Evolutionary conservation across 1,140 invertebrate genomes (phyloP), one percentile per base, ranked within the genome.

Genomic region (Anastrepha obliqua): DNA sequence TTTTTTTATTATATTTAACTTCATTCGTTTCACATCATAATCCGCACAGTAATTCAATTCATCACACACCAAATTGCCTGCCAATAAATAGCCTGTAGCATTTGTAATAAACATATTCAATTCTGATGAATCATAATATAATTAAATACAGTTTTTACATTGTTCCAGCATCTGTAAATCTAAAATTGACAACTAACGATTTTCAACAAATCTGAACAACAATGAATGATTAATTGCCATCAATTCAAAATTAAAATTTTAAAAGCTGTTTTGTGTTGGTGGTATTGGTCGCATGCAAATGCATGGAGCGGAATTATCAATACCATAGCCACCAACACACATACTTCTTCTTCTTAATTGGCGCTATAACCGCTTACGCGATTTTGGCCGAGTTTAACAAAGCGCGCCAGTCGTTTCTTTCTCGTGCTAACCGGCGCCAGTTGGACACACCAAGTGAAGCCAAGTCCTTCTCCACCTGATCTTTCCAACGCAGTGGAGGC

Each of bases 301-400:
- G 74, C 74, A 81, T 81, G 17, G 74, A 81, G 44, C 47, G 20
- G n/a, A 81, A 81, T 81, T 81, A 81, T 42, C 44, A 47, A 42
- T 17, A 81, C 6, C 74, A 42, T 39, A 8, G 20, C 65, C n/a
- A 47, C 42, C 29, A 47, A 62, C 60, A 62, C 64, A 67, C 64
- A n/a, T n/a, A n/a, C n/a, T n/a, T n/a, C n/a, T n/a, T n/a, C n/a
- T n/a, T n/a, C n/a, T n/a, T n/a, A n/a, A n/a, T n/a, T n/a, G n/a
- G n/a, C n/a, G n/a, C n/a, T n/a, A n/a, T n/a, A n/a, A n/a, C n/a
- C n/a, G n/a, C n/a, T n/a, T n/a, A n/a, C n/a, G n/a, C n/a, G n/a
- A n/a, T n/a, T n/a, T n/a, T n/a, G n/a, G n/a, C n/a, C n/a, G n/a
- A n/a, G n/a, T n/a, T n/a, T n/a, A n/a, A n/a, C n/a, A n/a, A n/a